Evolutionary conservation across 92 coral and sea anemone species (phyloP).

Genomic region (Epizoanthus illoricatus): DNA sequence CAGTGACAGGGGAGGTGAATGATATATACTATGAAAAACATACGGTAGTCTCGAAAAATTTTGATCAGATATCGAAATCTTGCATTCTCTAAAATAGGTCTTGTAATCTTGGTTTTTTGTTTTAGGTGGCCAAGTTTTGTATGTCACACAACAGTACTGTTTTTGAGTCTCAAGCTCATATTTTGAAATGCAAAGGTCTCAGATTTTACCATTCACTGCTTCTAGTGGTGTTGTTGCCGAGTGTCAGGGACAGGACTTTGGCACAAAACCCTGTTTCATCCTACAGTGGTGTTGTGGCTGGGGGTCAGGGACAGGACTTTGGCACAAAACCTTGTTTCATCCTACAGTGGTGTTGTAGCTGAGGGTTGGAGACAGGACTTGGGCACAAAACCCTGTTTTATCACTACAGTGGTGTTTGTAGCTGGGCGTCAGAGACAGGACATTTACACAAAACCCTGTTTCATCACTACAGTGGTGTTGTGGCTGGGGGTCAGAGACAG

Average conservation of each 20-base stretch:
- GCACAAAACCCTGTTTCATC: conserved; percentile 78
- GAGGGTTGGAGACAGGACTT: conserved; percentile 81
- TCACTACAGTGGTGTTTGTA: conserved; percentile 71
- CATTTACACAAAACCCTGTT: conserved; percentile 87
- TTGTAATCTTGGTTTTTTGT: no score
- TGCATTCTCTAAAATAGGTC: no score
- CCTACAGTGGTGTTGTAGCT: no score
- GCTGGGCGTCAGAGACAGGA: conserved; percentile 88
- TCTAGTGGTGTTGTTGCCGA: conserved; percentile 83
- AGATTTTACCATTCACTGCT: conserved; percentile 1
- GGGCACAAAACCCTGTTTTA: conserved; percentile 88
- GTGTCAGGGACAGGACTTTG: conserved; percentile 79
- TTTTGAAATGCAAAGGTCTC: no score
- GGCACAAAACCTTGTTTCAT: conserved; percentile 92
- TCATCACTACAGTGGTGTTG: conserved; percentile 66
- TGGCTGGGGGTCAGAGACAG: conserved; percentile 84
- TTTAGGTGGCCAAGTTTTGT: no score
- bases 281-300: conserved; percentile 85
- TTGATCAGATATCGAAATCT: no score
- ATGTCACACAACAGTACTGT: no score
- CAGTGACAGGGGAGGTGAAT: no score
- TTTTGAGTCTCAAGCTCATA: no score
- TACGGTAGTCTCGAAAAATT: no score
- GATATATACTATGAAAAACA: no score
- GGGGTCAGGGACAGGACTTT: conserved; percentile 80